Conservation (phyloP, 2,797 vertebrate species). For the Acomys russatus region DNA sequence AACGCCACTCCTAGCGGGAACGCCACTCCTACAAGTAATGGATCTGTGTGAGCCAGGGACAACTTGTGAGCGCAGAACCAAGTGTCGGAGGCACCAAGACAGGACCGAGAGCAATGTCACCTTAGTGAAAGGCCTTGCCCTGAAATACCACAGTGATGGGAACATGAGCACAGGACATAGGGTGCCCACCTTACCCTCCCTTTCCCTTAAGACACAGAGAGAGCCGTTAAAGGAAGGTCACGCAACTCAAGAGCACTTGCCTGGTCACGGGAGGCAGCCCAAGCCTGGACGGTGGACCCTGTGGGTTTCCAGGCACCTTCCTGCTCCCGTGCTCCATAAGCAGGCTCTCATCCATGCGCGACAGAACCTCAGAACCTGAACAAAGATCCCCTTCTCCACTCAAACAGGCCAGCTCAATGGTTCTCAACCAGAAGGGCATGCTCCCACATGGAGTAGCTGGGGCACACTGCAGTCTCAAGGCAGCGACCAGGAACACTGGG, state of each 20-base stretch:
- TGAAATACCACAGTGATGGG: background rate
- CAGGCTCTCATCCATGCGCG: background rate
- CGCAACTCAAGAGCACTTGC: background rate
- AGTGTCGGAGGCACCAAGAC: background rate
- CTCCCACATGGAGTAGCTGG: background rate
- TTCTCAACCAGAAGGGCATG: background rate
- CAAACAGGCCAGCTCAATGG: background rate
- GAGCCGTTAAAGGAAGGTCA: background rate
- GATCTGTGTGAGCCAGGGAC: background rate
- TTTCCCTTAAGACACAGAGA: background rate
- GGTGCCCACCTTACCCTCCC: background rate
- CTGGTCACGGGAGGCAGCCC: background rate
- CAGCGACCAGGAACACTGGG: background rate
- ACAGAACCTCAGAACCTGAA: background rate
- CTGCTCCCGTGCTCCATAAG: slow-evolving; percentile 7
- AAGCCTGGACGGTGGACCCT: background rate
- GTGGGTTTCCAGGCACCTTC: background rate
- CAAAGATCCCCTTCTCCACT: background rate
- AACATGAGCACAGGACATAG: too few relatives aligned
- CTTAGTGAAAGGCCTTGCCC: background rate
- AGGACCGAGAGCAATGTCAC: background rate
- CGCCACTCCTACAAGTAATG: background rate
- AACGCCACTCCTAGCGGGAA: slow-evolving; percentile 9
- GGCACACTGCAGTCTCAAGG: background rate
- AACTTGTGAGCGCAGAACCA: background rate